Evolutionary conservation across 2,888 invertebrate species (phyloP).

Genomic region (Machimus atricapillus): DNA sequence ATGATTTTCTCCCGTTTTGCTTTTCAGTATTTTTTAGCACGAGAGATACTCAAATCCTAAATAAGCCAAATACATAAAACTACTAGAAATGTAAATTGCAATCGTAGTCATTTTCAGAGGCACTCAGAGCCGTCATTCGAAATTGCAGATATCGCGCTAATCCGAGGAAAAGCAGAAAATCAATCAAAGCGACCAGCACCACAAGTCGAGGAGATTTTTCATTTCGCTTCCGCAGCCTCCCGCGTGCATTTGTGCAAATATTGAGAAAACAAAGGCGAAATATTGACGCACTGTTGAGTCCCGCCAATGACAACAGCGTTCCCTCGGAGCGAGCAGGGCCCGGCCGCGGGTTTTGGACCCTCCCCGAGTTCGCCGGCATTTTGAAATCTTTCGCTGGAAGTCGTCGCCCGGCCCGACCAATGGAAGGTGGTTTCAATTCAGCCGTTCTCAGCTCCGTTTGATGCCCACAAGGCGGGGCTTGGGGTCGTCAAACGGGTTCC

Average conservation of each 20-base stretch:
- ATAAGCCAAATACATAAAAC: background rate
- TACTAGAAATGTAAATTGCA: background rate
- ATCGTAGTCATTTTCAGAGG: background rate
- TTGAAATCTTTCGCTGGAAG: background rate
- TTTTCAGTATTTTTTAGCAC: background rate
- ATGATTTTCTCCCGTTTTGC: background rate
- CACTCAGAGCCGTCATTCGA: background rate
- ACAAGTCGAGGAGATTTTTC: background rate
- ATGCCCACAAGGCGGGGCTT: background rate
- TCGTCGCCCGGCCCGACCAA: background rate
- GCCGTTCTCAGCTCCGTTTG: background rate
- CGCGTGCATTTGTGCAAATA: slow-evolving; percentile 30
- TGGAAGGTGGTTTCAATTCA: background rate
- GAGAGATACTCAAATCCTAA: background rate
- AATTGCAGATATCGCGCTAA: background rate
- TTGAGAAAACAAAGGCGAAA: slow-evolving; percentile 42
- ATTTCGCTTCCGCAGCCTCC: background rate
- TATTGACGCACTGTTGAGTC: slow-evolving; percentile 33
- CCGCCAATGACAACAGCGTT: slow-evolving; percentile 9
- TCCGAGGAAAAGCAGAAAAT: background rate
- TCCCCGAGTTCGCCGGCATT: background rate
- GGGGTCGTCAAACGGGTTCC: slow-evolving; percentile 27
- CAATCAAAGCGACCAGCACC: background rate
- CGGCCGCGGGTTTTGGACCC: background rate
- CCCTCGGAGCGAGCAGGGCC: background rate